A percentile compares a stretch with the other conserved stretches of the same genome.
These are phyloP conservation scores for Heliopora coerulea DNA, from an alignment of 92 coral and sea anemone genomes.

Conservation along the genomic window DNA sequence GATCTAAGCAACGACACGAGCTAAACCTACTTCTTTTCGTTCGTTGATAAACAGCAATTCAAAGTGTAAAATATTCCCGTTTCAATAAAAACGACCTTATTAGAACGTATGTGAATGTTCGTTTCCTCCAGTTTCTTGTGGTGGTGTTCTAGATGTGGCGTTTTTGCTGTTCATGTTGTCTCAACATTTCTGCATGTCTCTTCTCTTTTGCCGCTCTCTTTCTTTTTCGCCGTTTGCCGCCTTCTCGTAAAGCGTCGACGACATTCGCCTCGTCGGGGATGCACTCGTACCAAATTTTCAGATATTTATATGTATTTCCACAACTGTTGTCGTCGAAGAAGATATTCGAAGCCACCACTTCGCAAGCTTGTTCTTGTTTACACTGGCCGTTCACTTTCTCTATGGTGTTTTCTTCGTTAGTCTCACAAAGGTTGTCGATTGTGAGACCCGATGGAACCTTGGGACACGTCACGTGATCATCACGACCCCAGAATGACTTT, in stretches of 20 bases:
- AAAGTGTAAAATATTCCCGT: slow-evolving; percentile 18
- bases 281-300: slow-evolving; percentile 99
- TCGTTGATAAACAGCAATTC: neutral
- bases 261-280: slow-evolving; percentile 97
- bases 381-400: slow-evolving; percentile 91
- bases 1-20: slow-evolving; percentile 1
- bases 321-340: slow-evolving; percentile 98
- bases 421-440: slow-evolving; percentile 85
- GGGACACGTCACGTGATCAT: slow-evolving; percentile 99
- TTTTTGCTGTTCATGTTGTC: slow-evolving; percentile 32
- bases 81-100: slow-evolving; percentile 40
- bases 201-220: slow-evolving; percentile 97
- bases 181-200: slow-evolving; percentile 67
- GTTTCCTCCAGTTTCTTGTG: slow-evolving; percentile 3
- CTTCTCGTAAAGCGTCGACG: slow-evolving; percentile 94
- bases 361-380: slow-evolving; percentile 99
- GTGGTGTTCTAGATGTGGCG: neutral
- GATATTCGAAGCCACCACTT: slow-evolving; percentile 97
- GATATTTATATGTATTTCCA: slow-evolving; percentile 97
- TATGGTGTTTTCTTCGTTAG: slow-evolving; percentile 66
- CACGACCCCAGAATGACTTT: slow-evolving; percentile 99
- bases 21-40: neutral
- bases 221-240: slow-evolving; percentile 94
- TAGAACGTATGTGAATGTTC: slow-evolving; percentile 6
- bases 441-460: slow-evolving; percentile 94